Conservation (phyloP, 2,113 vertebrate genomes). For the Sander lucioperca region DNA sequence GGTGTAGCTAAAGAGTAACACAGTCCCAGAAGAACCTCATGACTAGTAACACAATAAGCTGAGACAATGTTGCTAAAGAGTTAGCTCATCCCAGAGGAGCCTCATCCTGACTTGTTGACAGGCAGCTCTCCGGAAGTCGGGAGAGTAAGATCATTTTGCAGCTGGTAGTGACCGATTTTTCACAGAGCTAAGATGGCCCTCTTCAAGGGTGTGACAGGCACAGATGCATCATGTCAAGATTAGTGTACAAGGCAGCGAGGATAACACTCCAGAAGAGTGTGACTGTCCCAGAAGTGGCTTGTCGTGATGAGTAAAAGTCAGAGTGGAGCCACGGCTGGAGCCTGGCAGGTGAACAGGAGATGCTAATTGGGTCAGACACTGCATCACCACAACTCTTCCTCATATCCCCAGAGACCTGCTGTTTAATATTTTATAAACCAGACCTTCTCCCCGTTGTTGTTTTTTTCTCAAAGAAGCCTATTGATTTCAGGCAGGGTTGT, state of each 20-base stretch:
- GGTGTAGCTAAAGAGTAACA: neutral
- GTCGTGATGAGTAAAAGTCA: slow-evolving; percentile 55
- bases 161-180: slow-evolving; percentile 28
- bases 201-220: slow-evolving; percentile 51
- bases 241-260: slow-evolving; percentile 31
- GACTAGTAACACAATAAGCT: neutral
- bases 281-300: slow-evolving; percentile 56
- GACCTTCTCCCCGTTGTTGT: slow-evolving; percentile 40
- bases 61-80: slow-evolving; percentile 20
- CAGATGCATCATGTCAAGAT: slow-evolving; percentile 64
- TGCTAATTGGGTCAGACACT: slow-evolving; percentile 80
- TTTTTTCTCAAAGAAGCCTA: slow-evolving; percentile 65
- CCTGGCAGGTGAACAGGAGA: slow-evolving; percentile 76
- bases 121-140: slow-evolving; percentile 15
- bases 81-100: slow-evolving; percentile 21
- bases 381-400: slow-evolving; percentile 64
- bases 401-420: slow-evolving; percentile 58
- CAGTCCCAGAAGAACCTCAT: neutral
- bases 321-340: slow-evolving; percentile 46
- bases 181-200: slow-evolving; percentile 47
- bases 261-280: slow-evolving; percentile 44
- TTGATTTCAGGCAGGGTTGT: slow-evolving; percentile 80
- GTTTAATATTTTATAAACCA: slow-evolving; percentile 84
- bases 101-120: slow-evolving; percentile 7
- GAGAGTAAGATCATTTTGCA: slow-evolving; percentile 34